Evolutionary conservation across 1,140 invertebrate genomes (phyloP).

Genomic region (Acromyrmex charruanus): DNA sequence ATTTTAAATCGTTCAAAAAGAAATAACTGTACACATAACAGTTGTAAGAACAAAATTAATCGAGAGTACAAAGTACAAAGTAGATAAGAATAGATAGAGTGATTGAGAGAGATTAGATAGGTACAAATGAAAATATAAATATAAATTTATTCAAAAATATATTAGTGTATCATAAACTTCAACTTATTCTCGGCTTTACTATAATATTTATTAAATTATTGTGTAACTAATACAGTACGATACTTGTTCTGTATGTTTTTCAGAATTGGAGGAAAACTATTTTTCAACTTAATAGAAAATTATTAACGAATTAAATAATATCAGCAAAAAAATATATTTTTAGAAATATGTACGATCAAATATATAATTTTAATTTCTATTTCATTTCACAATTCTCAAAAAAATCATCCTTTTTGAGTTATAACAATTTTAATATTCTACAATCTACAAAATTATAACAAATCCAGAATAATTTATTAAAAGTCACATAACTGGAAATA

Average conservation of each 20-base stretch:
- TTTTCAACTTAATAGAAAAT: too few species aligned
- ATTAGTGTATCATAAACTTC: neutral
- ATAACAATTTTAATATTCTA: too few species aligned
- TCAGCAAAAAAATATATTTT: too few species aligned
- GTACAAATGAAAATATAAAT: slow-evolving; percentile 12
- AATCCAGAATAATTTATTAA: too few species aligned
- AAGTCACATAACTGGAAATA: too few species aligned
- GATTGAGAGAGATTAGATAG: slow-evolving; percentile 10
- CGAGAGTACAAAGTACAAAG: slow-evolving; percentile 26
- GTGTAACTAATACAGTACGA: neutral
- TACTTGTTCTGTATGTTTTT: slow-evolving; percentile 2
- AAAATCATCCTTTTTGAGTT: too few species aligned
- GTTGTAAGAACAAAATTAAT: neutral
- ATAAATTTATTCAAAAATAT: slow-evolving; percentile 1
- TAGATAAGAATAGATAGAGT: slow-evolving; percentile 47
- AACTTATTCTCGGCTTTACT: neutral
- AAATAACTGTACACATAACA: neutral
- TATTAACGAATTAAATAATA: too few species aligned
- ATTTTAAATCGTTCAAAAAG: neutral
- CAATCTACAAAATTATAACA: too few species aligned
- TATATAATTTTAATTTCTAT: too few species aligned
- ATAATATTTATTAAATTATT: slow-evolving; percentile 24
- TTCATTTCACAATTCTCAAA: too few species aligned
- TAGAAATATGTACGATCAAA: too few species aligned
- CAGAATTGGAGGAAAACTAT: too few species aligned